phyloP scores from a whole-genome alignment of 2,113 vertebrate genomes.

The Nothocercus julius region DNA sequence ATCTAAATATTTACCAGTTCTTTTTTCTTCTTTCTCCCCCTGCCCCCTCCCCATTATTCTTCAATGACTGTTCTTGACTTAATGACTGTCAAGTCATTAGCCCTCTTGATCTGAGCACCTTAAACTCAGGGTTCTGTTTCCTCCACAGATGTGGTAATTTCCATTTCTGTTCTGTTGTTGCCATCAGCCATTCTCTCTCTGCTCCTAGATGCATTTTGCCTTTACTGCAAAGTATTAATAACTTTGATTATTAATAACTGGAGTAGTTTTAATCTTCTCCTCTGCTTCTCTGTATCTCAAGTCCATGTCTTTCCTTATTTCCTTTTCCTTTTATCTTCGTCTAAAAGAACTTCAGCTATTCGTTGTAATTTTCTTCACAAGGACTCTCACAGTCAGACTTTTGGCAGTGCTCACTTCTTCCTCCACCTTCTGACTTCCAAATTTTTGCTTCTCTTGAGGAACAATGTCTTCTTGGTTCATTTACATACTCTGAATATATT shows the following conservation, averaged over 20 bases:
- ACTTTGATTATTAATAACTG: neutral
- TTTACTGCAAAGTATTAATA: neutral
- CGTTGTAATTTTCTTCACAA: neutral
- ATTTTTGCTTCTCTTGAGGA: neutral
- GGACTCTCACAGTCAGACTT: neutral
- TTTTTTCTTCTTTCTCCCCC: neutral
- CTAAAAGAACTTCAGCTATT: neutral
- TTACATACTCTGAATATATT: neutral
- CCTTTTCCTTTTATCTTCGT: neutral
- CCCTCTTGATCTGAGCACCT: neutral
- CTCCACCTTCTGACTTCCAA: neutral
- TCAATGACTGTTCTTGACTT: too few species aligned
- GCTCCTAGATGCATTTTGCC: neutral
- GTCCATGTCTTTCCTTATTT: neutral
- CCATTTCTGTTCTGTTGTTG: slow-evolving; percentile 9
- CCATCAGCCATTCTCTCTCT: neutral
- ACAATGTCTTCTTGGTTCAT: neutral
- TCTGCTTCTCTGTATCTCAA: neutral
- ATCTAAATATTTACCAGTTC: neutral
- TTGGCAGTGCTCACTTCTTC: neutral
- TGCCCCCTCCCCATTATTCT: too few species aligned
- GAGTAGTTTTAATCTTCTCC: neutral
- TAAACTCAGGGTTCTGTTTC: neutral
- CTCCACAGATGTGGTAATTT: slow-evolving; percentile 4
- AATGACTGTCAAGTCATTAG: neutral